Evolutionary conservation across 2,113 vertebrate species (phyloP).

Genomic region (Pungitius pungitius): DNA sequence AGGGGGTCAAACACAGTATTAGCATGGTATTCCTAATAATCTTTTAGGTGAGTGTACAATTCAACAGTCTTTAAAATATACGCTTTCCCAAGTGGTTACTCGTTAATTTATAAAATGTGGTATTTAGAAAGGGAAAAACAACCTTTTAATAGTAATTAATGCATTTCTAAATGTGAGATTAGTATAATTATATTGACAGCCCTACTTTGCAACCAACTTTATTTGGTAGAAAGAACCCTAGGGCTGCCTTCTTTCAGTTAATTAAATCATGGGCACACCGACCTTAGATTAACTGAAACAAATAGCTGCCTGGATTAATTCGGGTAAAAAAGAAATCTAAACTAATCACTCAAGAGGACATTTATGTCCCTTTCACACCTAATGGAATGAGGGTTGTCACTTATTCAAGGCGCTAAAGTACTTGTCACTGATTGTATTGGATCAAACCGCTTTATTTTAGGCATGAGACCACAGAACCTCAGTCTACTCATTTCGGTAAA

Average conservation of each 20-base stretch:
- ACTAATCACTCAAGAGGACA: neutral
- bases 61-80: too few relatives aligned
- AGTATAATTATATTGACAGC: too few relatives aligned
- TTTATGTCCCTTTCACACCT: neutral
- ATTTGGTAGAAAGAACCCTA: neutral
- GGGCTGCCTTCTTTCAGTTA: constrained; percentile 10
- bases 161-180: too few relatives aligned
- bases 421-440: constrained; percentile 7
- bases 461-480: neutral
- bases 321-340: constrained; percentile 10
- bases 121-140: too few relatives aligned
- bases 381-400: neutral
- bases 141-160: too few relatives aligned
- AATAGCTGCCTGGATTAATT: neutral
- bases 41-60: too few relatives aligned
- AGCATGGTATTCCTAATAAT: too few relatives aligned
- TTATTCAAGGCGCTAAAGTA: constrained; percentile 19
- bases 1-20: too few relatives aligned
- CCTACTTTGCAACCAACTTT: neutral
- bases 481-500: constrained; percentile 15
- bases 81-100: too few relatives aligned
- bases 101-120: too few relatives aligned
- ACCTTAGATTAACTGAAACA: neutral
- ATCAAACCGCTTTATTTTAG: constrained; percentile 36
- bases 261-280: neutral